Base-by-base conservation (phyloP, 2,888 invertebrate species). In the Perdita meconis region DNA sequence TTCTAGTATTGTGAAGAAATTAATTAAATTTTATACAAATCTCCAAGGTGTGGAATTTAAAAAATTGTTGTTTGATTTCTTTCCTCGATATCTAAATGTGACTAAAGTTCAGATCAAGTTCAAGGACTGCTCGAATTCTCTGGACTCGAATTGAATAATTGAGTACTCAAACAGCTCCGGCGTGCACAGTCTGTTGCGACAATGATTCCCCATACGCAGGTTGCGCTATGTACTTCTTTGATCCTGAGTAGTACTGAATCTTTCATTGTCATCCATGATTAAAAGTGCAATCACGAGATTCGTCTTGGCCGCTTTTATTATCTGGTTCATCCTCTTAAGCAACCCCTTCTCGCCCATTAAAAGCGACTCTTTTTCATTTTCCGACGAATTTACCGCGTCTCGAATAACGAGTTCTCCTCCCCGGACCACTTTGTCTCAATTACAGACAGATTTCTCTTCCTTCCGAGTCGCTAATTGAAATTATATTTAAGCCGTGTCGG, bases 401-500 rank as follows among this genome's bases (percentile, higher is more conserved):
- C 24, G 24, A 16, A 47, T 34, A 36, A 51, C 51, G 51, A 40
- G 1, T 22, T 55, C 13, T n/a, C 1, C 40, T 16, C 22, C 40
- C 10, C 13, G 1, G 57, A 22, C 16, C 16, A 44, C 34, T 5
- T 24, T 16, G 63, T 8, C 34, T 57, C 57, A 24, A 57, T 57
- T 66, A 57, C 36, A 34, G 57, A 22, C 24, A 44, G 42, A 56
- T 65, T 36, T 16, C 65, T 30, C 16, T n/a, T n/a, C n/a, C n/a
- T 47, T 57, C 8, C 19, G 5, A 34, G 34, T 22, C 26, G 24
- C 22, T 5, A 34, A 51, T 10, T 12, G 24, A 26, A 51, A 63
- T 47, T 34, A 47, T 19, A 47, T 47, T 47, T 34, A 13, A 24
- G 13, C 5, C 19, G 19, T 4, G 22, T 13, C 19, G n/a, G 26